Evolutionary conservation across 1,140 invertebrate genomes (phyloP), one percentile per base, ranked within the genome.

Genomic region (Drosophila persimilis): DNA sequence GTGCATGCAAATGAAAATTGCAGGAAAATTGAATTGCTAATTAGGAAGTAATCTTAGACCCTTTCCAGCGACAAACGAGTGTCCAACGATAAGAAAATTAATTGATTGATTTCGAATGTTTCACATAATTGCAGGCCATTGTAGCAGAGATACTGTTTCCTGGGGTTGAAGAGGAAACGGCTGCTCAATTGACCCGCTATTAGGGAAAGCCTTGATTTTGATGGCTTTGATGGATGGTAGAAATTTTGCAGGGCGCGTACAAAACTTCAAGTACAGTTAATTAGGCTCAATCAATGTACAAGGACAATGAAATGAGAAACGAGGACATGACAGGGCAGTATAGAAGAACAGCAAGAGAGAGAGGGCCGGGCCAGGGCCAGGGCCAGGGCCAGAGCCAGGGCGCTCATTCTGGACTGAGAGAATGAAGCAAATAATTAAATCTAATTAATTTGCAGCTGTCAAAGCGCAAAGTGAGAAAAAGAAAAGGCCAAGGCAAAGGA

Each of bases 371-470:
- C 52, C 53, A 45, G 20, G 6, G 13, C 17, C 8, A n/a, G 20
- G 45, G 45, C 13, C 22, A 31, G 20, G 60, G 29, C 52, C 53
- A 45, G 52, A 44, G 26, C 26, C 13, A 50, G 52, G 47, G 26
- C 43, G 9, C 9, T 9, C 6, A 13, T 20, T 11, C 22, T 9
- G 50, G 26, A 15, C 45, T 45, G 65, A 45, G 60, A 56, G 63
- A 77, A 50, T 43, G 53, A 47, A 64, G 47, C 54, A 80, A 86
- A 86, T 86, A 86, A 86, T 86, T 86, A 88, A 86, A 86, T 88
- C 81, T 88, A 86, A 86, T 86, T 86, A 86, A 86, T 86, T 86
- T 88, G 77, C 77, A 81, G 81, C 83, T 86, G 77, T 88, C 83
- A 86, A 86, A 86, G 73, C 59, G 61, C 45, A 47, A 50, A 62